Evolutionary conservation across 2,113 vertebrate genomes (phyloP).

Genomic region (Periophthalmodon schlosseri): DNA sequence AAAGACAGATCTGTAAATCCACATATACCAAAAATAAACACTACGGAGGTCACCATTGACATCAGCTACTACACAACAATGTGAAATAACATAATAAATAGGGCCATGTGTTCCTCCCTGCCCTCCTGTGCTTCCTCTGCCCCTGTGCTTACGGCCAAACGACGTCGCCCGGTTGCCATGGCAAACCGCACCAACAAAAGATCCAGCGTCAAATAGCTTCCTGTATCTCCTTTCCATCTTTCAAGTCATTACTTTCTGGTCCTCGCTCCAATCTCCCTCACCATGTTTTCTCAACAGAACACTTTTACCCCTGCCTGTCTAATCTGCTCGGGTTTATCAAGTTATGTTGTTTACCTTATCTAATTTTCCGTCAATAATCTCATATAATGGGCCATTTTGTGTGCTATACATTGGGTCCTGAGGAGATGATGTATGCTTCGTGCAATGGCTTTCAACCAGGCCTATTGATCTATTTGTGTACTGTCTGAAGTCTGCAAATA

Average conservation of each 20-base stretch:
- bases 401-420: background rate
- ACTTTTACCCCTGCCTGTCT: background rate
- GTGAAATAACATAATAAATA: slow-evolving; percentile 26
- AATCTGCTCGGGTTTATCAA: background rate
- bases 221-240: slow-evolving; percentile 41
- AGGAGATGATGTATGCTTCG: slow-evolving; percentile 9
- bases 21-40: background rate
- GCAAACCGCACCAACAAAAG: slow-evolving; percentile 25
- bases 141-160: slow-evolving; percentile 19
- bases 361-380: background rate
- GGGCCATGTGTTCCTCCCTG: background rate
- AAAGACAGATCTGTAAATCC: background rate
- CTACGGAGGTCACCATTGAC: slow-evolving; percentile 8
- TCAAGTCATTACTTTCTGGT: background rate
- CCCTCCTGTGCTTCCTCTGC: slow-evolving; percentile 1
- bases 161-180: slow-evolving; percentile 47
- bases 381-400: background rate
- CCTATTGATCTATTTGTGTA: slow-evolving; percentile 42
- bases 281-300: background rate
- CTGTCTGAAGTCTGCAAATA: slow-evolving; percentile 29
- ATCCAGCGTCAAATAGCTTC: slow-evolving; percentile 27
- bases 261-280: background rate
- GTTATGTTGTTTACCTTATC: slow-evolving; percentile 3
- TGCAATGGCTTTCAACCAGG: slow-evolving; percentile 18
- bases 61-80: background rate